phyloP scores from a whole-genome alignment of 2,797 vertebrate species.

The Brotogeris chrysoptera region DNA sequence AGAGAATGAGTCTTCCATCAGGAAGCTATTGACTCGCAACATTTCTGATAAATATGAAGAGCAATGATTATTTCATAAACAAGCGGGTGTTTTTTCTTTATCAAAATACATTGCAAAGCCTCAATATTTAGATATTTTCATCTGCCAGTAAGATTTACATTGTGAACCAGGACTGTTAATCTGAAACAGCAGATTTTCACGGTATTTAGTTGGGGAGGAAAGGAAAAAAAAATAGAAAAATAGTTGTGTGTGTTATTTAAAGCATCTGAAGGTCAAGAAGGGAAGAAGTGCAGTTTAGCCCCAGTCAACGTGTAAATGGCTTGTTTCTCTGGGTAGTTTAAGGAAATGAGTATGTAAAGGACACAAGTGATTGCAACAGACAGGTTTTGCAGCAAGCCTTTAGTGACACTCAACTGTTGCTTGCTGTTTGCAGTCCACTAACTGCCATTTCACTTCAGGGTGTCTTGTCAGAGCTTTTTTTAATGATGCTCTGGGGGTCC shows the following conservation, averaged over 20 bases:
- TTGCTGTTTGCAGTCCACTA: not conserved
- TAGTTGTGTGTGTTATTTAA: not conserved
- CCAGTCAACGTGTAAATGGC: not conserved
- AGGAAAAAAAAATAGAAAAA: not conserved
- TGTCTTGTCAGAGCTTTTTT: slow-evolving; percentile 45
- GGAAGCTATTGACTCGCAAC: not conserved
- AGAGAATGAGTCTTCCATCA: not conserved
- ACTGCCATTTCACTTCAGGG: slow-evolving; percentile 10
- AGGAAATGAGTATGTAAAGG: not conserved
- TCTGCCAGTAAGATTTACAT: not conserved
- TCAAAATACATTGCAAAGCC: not conserved
- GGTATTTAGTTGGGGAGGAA: not conserved
- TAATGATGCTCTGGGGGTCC: slow-evolving; percentile 4
- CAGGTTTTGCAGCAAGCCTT: not conserved
- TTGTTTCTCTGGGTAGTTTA: not conserved
- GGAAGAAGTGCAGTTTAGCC: not conserved
- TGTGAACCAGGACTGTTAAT: not conserved
- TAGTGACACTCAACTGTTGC: slow-evolving; percentile 2
- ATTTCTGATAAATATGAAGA: slow-evolving; percentile 1
- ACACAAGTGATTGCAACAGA: not conserved
- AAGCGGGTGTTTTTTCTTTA: not conserved
- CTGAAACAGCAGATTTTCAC: not conserved
- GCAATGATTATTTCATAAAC: not conserved
- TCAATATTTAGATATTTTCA: not conserved
- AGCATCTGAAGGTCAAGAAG: not conserved